These are phyloP conservation scores for Collichthys lucidus DNA, from an alignment of 2,113 vertebrate species.

Conservation along the genomic window DNA sequence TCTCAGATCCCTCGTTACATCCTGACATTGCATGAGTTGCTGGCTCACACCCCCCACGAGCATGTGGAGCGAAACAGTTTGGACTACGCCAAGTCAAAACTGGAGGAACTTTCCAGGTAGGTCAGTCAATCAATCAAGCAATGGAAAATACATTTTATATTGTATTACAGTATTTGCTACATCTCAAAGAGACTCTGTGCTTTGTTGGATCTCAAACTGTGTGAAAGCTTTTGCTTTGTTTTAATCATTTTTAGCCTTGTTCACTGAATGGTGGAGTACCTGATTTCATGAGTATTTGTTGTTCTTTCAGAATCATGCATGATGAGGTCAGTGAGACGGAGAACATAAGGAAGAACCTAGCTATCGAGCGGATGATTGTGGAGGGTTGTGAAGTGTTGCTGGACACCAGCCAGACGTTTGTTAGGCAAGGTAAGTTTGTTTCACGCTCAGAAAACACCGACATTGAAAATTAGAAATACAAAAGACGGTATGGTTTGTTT, in stretches of 20 bases:
- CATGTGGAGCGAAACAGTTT: slow-evolving; percentile 98
- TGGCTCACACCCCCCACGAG: slow-evolving; percentile 97
- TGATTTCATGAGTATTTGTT: neutral
- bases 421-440: slow-evolving; percentile 90
- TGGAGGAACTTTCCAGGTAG: slow-evolving; percentile 97
- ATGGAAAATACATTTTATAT: neutral
- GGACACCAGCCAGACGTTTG: slow-evolving; percentile 99
- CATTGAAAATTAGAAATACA: neutral
- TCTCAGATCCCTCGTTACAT: slow-evolving; percentile 97
- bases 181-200: neutral
- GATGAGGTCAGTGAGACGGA: slow-evolving; percentile 98
- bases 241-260: no score
- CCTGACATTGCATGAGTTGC: slow-evolving; percentile 94
- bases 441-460: neutral
- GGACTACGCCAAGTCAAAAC: slow-evolving; percentile 97
- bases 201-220: neutral
- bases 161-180: neutral
- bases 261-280: neutral
- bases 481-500: neutral
- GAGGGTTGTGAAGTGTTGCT: slow-evolving; percentile 97
- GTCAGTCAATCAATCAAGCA: neutral
- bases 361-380: slow-evolving; percentile 97
- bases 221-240: no score
- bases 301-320: slow-evolving; percentile 91
- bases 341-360: slow-evolving; percentile 96